Evolutionary conservation across 2,113 vertebrate genomes (phyloP).

Genomic region (Ciconia stormi): DNA sequence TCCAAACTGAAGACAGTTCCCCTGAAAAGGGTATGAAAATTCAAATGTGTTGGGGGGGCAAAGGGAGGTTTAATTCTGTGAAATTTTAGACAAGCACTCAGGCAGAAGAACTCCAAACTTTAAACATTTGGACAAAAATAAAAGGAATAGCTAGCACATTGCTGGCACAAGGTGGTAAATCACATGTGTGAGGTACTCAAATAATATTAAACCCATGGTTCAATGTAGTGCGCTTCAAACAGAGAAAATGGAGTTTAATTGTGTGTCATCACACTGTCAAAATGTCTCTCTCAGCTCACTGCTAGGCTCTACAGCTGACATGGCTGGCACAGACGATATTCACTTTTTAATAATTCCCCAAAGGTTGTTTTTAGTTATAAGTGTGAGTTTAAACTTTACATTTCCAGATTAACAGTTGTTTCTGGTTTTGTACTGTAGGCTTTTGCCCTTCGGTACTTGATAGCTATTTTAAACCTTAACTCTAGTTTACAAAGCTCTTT

Average conservation of each 20-base stretch:
- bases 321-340: background rate
- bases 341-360: background rate
- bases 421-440: background rate
- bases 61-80: background rate
- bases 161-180: background rate
- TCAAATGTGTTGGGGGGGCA: background rate
- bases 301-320: background rate
- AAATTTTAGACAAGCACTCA: background rate
- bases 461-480: background rate
- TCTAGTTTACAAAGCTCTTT: background rate
- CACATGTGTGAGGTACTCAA: background rate
- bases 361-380: accelerated
- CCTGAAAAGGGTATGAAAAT: background rate
- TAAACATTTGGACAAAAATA: background rate
- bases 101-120: background rate
- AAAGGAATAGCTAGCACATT: background rate
- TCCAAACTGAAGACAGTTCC: background rate
- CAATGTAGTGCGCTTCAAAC: background rate
- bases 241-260: background rate
- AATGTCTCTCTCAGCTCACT: background rate
- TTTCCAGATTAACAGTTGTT: background rate
- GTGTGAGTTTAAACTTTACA: background rate
- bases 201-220: background rate
- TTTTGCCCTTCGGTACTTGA: background rate
- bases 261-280: background rate